A percentile compares a stretch with the other conserved stretches of the same genome.
Evolutionary conservation across 2,797 vertebrate species (phyloP).

Genomic region (Lagocephalus sceleratus): DNA sequence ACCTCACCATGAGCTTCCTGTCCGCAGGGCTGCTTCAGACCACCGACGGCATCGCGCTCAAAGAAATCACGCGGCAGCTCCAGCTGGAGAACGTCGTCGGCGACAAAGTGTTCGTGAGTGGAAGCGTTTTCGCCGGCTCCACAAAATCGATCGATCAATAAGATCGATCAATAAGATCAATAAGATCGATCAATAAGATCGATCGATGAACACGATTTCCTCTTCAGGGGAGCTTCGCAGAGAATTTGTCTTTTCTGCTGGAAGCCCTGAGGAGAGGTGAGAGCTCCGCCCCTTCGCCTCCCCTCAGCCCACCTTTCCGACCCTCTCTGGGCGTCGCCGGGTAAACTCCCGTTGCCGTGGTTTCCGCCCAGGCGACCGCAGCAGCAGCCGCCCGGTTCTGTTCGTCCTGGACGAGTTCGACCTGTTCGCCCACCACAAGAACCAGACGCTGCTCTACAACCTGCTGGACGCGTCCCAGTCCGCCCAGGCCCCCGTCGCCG

Average conservation of each 20-base stretch:
- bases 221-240: constrained; percentile 92
- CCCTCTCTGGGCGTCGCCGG: no score
- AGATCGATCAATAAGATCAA: neutral
- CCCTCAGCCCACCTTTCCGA: no score
- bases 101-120: constrained; percentile 83
- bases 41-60: constrained; percentile 88
- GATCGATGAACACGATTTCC: rapidly evolving
- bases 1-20: neutral
- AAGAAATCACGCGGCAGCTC: constrained; percentile 94
- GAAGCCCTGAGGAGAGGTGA: constrained; percentile 92
- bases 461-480: constrained; percentile 95
- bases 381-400: constrained; percentile 86
- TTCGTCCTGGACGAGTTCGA: constrained; percentile 98
- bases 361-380: constrained; percentile 79
- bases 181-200: no score
- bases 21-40: constrained; percentile 89
- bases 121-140: no score
- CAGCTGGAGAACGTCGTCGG: constrained; percentile 93
- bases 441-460: constrained; percentile 96
- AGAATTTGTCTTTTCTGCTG: constrained; percentile 92
- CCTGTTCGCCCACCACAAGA: constrained; percentile 95
- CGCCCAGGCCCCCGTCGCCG: constrained; percentile 89
- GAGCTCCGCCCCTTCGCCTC: neutral
- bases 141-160: neutral
- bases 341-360: no score